Evolutionary conservation across 2,797 vertebrate genomes (phyloP).

Genomic region (Crenuchus spilurus): DNA sequence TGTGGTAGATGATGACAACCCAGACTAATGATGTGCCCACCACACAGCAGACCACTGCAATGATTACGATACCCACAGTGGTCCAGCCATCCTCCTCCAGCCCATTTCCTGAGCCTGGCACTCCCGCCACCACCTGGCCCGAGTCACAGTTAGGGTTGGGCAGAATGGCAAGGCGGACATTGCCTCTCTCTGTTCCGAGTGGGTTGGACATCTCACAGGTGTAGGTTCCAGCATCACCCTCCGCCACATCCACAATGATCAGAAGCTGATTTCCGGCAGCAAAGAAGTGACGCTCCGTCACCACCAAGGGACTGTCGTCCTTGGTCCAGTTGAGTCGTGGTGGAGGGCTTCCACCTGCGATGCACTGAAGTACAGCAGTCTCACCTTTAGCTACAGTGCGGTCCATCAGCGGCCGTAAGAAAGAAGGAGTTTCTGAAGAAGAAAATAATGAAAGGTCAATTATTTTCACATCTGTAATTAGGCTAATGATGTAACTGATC

Average conservation of each 20-base stretch:
- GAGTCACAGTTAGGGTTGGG: constrained; percentile 92
- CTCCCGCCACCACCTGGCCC: constrained; percentile 66
- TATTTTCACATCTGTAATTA: too few species aligned
- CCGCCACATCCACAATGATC: constrained; percentile 91
- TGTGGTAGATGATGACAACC: constrained; percentile 99
- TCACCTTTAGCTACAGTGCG: constrained; percentile 91
- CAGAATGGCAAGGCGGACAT: constrained; percentile 86
- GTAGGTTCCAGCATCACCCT: constrained; percentile 90
- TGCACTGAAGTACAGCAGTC: constrained; percentile 94
- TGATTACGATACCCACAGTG: constrained; percentile 95
- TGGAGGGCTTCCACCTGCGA: constrained; percentile 91
- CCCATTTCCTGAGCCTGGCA: background rate
- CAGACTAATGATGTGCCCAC: constrained; percentile 97
- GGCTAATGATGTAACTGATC: too few species aligned
- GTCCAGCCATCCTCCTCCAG: constrained; percentile 90
- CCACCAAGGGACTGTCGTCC: constrained; percentile 87
- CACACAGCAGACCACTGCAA: constrained; percentile 97
- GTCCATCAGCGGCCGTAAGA: constrained; percentile 89
- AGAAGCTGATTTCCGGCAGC: constrained; percentile 95
- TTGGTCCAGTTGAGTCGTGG: constrained; percentile 96
- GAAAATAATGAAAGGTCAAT: background rate
- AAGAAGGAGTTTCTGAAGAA: constrained; percentile 90
- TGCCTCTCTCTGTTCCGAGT: constrained; percentile 90
- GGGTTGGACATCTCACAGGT: constrained; percentile 97
- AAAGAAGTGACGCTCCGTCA: constrained; percentile 96